A percentile compares a stretch with the other conserved stretches of the same genome.
Conservation (phyloP, 1,140 invertebrate species). For the Apis mellifera region Amel_HAv3.1 CM009935.2:12725001-12725500, state of each 20-base stretch:
- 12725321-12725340: slow-evolving; percentile 25
- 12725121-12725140: not conserved
- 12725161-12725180: not conserved
- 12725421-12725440: slow-evolving; percentile 6
- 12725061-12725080: not conserved
- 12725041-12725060: not conserved
- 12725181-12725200: not conserved
- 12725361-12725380: not conserved
- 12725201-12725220: not conserved
- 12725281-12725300: slow-evolving; percentile 2
- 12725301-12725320: slow-evolving; percentile 31
- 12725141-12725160: not conserved
- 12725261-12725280: not conserved
- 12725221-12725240: not conserved
- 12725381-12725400: not conserved
- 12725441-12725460: slow-evolving; percentile 34
- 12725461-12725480: slow-evolving; percentile 33
- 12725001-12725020: not conserved
- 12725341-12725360: slow-evolving; percentile 9
- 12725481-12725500: slow-evolving; percentile 61
- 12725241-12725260: not conserved
- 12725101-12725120: not conserved
- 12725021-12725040: not conserved
- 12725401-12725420: not conserved
- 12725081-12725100: not conserved